phyloP scores from a whole-genome alignment of 2,888 invertebrate genomes.

The Zootermopsis nevadensis region DNA sequence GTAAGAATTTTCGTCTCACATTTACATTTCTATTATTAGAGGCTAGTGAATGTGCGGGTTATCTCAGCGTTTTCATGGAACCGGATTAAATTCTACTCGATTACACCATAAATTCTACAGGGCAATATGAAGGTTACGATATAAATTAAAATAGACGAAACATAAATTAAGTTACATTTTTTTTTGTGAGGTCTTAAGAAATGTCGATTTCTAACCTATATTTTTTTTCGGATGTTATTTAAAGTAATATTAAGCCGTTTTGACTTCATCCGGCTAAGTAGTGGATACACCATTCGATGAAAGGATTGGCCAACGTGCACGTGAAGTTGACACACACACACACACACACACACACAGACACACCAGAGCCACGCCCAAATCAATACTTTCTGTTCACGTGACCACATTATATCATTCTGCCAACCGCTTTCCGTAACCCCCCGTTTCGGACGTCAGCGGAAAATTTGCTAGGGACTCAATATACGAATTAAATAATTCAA shows the following conservation, averaged over 20 bases:
- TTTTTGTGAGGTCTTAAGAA: no score
- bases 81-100: no score
- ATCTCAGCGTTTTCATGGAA: no score
- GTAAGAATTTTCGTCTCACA: no score
- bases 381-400: conserved; percentile 27
- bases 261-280: background rate
- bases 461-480: conserved; percentile 5
- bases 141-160: no score
- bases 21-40: no score
- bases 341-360: background rate
- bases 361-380: conserved; percentile 29
- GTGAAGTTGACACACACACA: conserved; percentile 19
- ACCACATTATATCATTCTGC: background rate
- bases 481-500: background rate
- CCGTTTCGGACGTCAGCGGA: background rate
- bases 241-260: background rate
- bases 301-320: background rate
- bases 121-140: no score
- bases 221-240: no score
- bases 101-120: no score
- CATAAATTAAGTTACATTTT: no score
- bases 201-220: no score
- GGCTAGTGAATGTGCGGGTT: no score
- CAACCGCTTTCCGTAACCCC: background rate
- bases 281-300: background rate